Evolutionary conservation across 2,113 vertebrate genomes (phyloP).

Genomic region (Pavo muticus): DNA sequence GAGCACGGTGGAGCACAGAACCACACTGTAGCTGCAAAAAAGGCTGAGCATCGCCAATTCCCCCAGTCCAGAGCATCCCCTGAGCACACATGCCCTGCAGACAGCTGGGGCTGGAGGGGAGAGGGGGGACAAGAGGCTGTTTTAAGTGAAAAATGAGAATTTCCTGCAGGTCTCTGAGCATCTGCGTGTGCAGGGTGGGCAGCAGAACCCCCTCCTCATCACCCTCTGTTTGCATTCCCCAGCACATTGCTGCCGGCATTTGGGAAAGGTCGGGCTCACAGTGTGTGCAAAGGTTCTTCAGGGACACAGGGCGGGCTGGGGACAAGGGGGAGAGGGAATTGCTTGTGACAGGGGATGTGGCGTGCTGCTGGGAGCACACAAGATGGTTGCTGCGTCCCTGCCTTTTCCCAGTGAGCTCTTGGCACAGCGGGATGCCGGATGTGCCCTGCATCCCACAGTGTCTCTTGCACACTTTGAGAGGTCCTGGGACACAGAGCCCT

Average conservation of each 20-base stretch:
- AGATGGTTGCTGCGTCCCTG: fast-evolving
- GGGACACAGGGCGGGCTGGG: not conserved
- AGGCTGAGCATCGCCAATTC: not conserved
- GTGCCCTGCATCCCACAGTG: not conserved
- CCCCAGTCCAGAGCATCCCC: not conserved
- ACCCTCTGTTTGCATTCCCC: not conserved
- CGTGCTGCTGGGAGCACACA: not conserved
- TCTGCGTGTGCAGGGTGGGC: not conserved
- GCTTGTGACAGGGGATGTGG: not conserved
- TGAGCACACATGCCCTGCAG: fast-evolving
- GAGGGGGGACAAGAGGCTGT: not conserved
- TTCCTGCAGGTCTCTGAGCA: not conserved
- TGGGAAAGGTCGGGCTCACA: not conserved
- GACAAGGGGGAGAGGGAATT: not conserved
- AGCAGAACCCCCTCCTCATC: fast-evolving
- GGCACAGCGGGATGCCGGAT: not conserved
- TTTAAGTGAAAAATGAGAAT: not conserved
- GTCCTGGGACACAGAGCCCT: fast-evolving
- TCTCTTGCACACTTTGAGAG: not conserved
- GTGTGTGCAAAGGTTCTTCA: not conserved
- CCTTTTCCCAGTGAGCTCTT: not conserved
- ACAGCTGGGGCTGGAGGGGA: not conserved
- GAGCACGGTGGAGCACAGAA: not conserved
- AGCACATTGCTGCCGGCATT: not conserved
- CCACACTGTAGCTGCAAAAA: not conserved